Conservation (phyloP, 2,797 vertebrate species). For the Propithecus perrieri region DNA sequence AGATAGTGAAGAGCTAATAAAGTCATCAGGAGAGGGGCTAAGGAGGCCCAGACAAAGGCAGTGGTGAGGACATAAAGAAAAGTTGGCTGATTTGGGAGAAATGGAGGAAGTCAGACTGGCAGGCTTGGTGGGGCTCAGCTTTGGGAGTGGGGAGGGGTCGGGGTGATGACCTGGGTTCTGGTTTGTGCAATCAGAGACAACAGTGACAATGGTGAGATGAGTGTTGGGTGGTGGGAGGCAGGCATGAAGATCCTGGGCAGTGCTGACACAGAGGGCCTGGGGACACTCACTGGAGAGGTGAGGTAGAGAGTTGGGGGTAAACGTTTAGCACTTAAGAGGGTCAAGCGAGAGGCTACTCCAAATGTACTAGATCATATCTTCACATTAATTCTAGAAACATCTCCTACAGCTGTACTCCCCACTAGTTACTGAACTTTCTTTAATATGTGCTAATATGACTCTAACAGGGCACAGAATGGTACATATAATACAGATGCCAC, state of each 20-base stretch:
- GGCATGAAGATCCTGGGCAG: neutral
- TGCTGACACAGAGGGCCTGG: neutral
- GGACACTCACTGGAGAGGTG: neutral
- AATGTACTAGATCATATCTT: neutral
- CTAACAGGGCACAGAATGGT: neutral
- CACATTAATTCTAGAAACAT: neutral
- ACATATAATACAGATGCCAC: neutral
- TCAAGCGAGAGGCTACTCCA: neutral
- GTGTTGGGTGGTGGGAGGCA: neutral
- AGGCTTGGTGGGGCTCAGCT: neutral
- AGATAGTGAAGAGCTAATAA: neutral
- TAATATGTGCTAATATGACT: neutral
- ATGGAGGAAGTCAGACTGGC: neutral
- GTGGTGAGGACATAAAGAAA: neutral
- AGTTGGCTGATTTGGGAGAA: neutral
- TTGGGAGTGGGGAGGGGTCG: neutral
- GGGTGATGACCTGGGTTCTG: neutral
- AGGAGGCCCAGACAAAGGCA: neutral
- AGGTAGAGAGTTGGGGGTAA: too few relatives aligned
- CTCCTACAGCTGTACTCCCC: neutral
- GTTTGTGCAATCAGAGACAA: neutral
- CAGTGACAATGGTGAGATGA: neutral
- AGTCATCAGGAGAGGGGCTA: neutral
- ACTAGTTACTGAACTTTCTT: neutral
- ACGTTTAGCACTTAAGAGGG: neutral